A percentile compares a stretch with the other conserved stretches of the same genome.
Conservation (phyloP, 1,140 invertebrate genomes). For the Apocrypta bakeri region DNA sequence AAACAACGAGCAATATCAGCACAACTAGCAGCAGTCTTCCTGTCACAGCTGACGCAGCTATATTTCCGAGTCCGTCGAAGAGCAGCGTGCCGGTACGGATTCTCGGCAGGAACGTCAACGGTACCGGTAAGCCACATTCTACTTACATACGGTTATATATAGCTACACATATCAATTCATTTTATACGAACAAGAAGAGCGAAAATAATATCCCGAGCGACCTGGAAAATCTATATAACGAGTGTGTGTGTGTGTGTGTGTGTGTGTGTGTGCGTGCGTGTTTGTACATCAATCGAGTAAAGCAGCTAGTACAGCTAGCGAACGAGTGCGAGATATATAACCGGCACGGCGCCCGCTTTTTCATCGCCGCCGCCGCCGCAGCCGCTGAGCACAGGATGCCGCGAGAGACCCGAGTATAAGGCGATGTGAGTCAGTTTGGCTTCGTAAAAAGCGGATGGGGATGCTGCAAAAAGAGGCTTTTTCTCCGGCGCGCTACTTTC, state of each 20-base stretch:
- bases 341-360: slow-evolving; percentile 34
- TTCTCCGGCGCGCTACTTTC: slow-evolving; percentile 61
- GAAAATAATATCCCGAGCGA: no score
- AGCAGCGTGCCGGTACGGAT: slow-evolving; percentile 62
- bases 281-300: not conserved
- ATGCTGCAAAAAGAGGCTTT: slow-evolving; percentile 59
- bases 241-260: not conserved
- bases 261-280: not conserved
- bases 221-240: not conserved
- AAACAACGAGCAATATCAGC: slow-evolving; percentile 42
- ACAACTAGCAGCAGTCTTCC: slow-evolving; percentile 33
- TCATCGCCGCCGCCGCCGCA: not conserved
- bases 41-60: slow-evolving; percentile 57
- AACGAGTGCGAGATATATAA: not conserved
- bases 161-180: no score
- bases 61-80: slow-evolving; percentile 55
- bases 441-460: slow-evolving; percentile 56
- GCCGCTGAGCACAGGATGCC: not conserved
- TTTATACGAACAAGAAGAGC: no score
- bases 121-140: slow-evolving; percentile 68
- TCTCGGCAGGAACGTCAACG: slow-evolving; percentile 72
- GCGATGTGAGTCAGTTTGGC: slow-evolving; percentile 34
- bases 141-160: no score
- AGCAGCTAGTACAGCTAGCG: not conserved
- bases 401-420: slow-evolving; percentile 10